phyloP scores from a whole-genome alignment of 2,888 invertebrate species.

The Palloptera scutellata region DNA sequence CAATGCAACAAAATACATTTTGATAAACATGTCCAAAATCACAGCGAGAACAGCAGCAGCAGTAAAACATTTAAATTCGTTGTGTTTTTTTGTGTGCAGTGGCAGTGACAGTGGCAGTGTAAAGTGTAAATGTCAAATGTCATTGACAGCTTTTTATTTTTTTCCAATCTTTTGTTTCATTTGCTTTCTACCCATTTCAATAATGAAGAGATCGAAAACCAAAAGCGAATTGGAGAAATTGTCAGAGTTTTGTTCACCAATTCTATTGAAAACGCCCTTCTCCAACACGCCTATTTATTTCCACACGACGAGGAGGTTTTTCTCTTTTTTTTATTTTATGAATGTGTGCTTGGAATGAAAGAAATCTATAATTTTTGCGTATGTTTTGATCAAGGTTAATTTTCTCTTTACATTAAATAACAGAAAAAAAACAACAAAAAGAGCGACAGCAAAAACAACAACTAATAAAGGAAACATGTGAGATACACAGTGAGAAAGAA shows the following conservation, averaged over 20 bases:
- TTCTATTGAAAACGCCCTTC: too few species aligned
- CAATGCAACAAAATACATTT: neutral
- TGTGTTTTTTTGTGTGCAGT: neutral
- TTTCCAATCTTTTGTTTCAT: neutral
- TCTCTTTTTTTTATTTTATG: too few species aligned
- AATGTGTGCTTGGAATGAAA: too few species aligned
- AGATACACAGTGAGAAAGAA: neutral
- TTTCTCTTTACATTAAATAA: constrained; percentile 10
- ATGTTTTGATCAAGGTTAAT: constrained; percentile 14
- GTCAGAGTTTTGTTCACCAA: too few species aligned
- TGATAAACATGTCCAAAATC: neutral
- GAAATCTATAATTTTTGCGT: too few species aligned
- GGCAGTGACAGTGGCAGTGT: neutral
- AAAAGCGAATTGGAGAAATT: neutral
- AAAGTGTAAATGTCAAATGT: constrained; percentile 8
- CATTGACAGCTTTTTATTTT: constrained; percentile 11
- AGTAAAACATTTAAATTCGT: neutral
- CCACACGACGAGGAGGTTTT: too few species aligned
- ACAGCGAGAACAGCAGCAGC: too few species aligned
- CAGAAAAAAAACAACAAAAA: neutral
- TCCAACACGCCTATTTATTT: too few species aligned
- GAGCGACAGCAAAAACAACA: neutral
- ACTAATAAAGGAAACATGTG: constrained; percentile 1
- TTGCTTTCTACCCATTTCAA: constrained; percentile 5
- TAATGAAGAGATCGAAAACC: neutral